Evolutionary conservation across 1,140 invertebrate species (phyloP).

Genomic region (Paramacrobiotus metropolitanus): DNA sequence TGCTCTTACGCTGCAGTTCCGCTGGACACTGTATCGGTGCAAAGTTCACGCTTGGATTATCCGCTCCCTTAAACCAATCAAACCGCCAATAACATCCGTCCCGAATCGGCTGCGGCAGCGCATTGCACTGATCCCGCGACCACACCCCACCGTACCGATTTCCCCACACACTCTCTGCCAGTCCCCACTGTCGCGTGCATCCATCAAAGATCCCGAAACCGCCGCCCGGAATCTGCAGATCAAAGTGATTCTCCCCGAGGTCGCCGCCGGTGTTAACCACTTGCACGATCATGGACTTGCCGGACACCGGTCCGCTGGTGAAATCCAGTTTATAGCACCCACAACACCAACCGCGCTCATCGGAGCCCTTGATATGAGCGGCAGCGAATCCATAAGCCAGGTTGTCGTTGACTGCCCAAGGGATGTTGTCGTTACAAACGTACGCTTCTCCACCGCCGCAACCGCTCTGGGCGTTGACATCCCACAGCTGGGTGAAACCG

Average conservation of each 20-base stretch:
- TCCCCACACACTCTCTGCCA: neutral
- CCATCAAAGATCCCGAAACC: slow-evolving; percentile 8
- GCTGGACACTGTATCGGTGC: neutral
- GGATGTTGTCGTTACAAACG: neutral
- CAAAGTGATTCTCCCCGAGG: slow-evolving; percentile 10
- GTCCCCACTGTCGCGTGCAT: slow-evolving; percentile 2
- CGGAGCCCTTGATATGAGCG: neutral
- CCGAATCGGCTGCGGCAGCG: slow-evolving; percentile 1
- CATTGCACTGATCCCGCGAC: neutral
- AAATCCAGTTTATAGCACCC: slow-evolving; percentile 9
- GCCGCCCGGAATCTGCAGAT: slow-evolving; percentile 10
- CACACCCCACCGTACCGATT: slow-evolving; percentile 6
- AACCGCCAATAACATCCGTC: slow-evolving; percentile 8
- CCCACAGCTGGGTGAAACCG: slow-evolving; percentile 1
- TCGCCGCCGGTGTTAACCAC: slow-evolving; percentile 11
- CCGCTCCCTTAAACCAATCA: neutral
- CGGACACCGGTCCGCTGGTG: neutral
- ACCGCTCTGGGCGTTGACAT: neutral
- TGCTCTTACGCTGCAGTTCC: too few species aligned
- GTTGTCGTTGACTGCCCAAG: neutral
- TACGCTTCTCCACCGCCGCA: neutral
- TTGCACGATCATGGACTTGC: slow-evolving; percentile 10
- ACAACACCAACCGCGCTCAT: slow-evolving; percentile 2
- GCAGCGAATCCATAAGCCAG: slow-evolving; percentile 1
- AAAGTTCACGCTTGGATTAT: neutral